Evolutionary conservation across 2,888 invertebrate genomes (phyloP).

Genomic region (Philhelius pedissequus): DNA sequence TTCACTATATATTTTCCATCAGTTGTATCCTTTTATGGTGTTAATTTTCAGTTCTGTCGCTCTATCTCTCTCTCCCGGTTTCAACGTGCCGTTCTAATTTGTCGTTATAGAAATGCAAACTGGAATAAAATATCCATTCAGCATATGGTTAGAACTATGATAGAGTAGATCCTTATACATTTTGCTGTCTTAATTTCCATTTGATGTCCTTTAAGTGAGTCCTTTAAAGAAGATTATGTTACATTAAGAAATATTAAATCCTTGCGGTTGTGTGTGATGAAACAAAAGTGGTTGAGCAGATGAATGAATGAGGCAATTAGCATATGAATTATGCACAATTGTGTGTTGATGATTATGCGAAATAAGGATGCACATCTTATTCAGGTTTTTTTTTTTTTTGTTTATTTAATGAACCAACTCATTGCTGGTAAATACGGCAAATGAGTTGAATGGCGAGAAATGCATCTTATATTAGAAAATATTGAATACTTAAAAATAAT

Average conservation of each 20-base stretch:
- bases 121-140: slow-evolving; percentile 24
- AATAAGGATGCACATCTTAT: neutral
- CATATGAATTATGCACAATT: slow-evolving; percentile 51
- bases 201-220: slow-evolving; percentile 55
- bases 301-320: slow-evolving; percentile 62
- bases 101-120: slow-evolving; percentile 32
- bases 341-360: slow-evolving; percentile 11
- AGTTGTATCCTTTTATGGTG: slow-evolving; percentile 15
- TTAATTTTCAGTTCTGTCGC: neutral
- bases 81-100: no score
- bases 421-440: slow-evolving; percentile 12
- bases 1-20: neutral
- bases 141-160: slow-evolving; percentile 21
- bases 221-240: slow-evolving; percentile 62
- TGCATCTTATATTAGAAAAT: slow-evolving; percentile 1
- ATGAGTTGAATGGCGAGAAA: slow-evolving; percentile 9
- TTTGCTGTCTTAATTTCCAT: slow-evolving; percentile 53
- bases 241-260: slow-evolving; percentile 67
- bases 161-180: neutral
- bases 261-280: slow-evolving; percentile 15
- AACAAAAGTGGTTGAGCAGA: slow-evolving; percentile 28
- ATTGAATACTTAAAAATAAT: slow-evolving; percentile 1
- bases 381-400: neutral
- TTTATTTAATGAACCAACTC: neutral
- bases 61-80: no score